Evolutionary conservation across 2,888 invertebrate genomes (phyloP).

Genomic region (Lepidochrysops patricia): DNA sequence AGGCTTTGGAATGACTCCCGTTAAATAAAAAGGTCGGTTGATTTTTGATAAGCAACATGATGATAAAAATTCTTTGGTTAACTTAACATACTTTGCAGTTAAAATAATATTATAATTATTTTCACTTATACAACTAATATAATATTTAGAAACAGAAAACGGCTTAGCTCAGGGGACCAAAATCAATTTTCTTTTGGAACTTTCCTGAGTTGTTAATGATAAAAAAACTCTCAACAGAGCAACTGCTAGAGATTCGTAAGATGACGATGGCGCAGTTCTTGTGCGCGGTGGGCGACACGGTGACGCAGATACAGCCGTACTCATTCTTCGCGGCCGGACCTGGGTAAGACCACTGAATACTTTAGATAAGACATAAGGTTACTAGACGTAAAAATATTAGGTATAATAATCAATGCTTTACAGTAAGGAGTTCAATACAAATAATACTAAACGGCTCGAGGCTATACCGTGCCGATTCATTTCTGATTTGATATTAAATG

Average conservation of each 20-base stretch:
- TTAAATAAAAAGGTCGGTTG: background rate
- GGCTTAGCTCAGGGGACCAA: too few species aligned
- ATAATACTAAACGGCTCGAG: too few species aligned
- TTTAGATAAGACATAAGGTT: too few species aligned
- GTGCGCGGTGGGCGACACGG: constrained; percentile 42
- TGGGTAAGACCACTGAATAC: too few species aligned
- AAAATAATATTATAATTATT: background rate
- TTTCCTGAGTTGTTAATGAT: background rate
- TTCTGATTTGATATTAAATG: too few species aligned
- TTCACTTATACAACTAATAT: too few species aligned
- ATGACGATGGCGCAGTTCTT: constrained; percentile 37
- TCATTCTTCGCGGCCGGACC: constrained; percentile 36
- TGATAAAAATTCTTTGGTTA: background rate
- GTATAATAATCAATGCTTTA: too few species aligned
- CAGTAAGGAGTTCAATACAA: too few species aligned
- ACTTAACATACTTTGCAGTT: background rate
- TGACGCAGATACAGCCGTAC: constrained; percentile 40
- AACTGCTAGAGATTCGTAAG: constrained; percentile 45
- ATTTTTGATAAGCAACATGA: background rate
- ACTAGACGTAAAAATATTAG: too few species aligned
- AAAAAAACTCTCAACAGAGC: constrained; percentile 36
- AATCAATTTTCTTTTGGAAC: too few species aligned
- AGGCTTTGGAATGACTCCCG: background rate
- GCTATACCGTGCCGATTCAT: too few species aligned
- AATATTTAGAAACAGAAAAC: too few species aligned